Base-by-base conservation (phyloP, 2,888 invertebrate genomes). In the Caenorhabditis drosophilae region DNA sequence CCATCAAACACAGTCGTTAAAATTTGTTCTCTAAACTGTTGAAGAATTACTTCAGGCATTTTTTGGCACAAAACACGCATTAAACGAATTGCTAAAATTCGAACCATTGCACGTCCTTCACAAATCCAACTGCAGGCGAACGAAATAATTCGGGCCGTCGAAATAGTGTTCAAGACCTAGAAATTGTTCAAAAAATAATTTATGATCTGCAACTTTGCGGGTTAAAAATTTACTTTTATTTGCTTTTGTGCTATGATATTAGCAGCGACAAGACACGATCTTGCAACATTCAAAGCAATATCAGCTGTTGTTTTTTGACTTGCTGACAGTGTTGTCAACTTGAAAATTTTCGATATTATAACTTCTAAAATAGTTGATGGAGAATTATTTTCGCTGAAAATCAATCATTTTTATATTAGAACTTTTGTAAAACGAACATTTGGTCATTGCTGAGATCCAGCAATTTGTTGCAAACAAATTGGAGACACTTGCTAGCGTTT, bases 171-270 rank as follows among this genome's bases (percentile, higher is more conserved):
- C 34, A 76, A 64, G 9, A 67, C 49, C 67, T 67, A 51, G 20
- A 42, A 18, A 42, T 42, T 42, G 42, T 11, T 11, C 6, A 15
- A 25, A 40, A 40, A 44, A 44, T 6, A 22, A 22, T 4, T 44
- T 44, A 23, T 41, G 9, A 12, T 41, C 41, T 9, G 6, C 23
- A 4, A 9, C 44, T 47, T 47, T 47, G 9, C 7, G 7, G 12
- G 12, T n/a, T 12, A 7, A 4, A 7, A 18, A 18, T 23, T 15
- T 26, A 72, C 62, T 40, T 69, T 73, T 27, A 80, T 56, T 40
- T 76, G 75, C 51, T 79, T 79, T 60, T 79, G 76, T 25, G 75
- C 73, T n/a, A 81, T 64, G 36, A 81, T 77, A 58, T 80, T 81
- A 22, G 77, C 54, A 15, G 81, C 79, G 22, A 78, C 79, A 31